Conservation (phyloP, 2,113 vertebrate species). For the Xiphophorus maculatus region DNA sequence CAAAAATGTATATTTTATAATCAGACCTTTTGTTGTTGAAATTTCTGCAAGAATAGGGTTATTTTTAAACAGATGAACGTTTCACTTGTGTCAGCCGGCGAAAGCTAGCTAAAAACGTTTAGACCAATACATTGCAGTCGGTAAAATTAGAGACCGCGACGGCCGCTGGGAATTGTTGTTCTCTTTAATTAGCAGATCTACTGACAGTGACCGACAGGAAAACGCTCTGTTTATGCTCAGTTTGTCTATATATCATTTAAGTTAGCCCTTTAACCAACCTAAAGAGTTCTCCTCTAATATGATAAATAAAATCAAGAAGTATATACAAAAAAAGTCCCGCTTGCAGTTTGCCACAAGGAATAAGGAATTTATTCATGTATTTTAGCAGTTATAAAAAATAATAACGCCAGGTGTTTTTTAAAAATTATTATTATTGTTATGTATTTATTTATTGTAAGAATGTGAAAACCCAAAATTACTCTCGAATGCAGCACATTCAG, state of each 20-base stretch:
- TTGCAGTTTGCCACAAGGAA: too few relatives aligned
- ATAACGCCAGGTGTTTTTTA: too few relatives aligned
- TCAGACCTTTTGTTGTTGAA: neutral
- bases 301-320: neutral
- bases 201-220: neutral
- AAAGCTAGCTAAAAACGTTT: neutral
- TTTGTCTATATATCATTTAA: neutral
- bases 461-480: neutral
- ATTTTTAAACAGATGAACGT: neutral
- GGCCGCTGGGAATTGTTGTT: slow-evolving; percentile 58
- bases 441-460: too few relatives aligned
- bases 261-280: neutral
- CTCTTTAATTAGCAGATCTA: neutral
- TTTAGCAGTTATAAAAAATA: too few relatives aligned
- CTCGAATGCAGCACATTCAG: neutral
- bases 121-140: neutral
- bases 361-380: too few relatives aligned
- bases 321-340: too few relatives aligned
- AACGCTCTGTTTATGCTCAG: neutral
- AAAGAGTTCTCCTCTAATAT: neutral
- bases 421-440: too few relatives aligned
- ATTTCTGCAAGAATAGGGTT: neutral
- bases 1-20: neutral
- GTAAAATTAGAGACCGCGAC: slow-evolving; percentile 14
- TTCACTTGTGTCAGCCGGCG: neutral